These are phyloP conservation scores for Hypomecis atomaria DNA, from an alignment of 2,888 invertebrate species.

Conservation along the genomic window DNA sequence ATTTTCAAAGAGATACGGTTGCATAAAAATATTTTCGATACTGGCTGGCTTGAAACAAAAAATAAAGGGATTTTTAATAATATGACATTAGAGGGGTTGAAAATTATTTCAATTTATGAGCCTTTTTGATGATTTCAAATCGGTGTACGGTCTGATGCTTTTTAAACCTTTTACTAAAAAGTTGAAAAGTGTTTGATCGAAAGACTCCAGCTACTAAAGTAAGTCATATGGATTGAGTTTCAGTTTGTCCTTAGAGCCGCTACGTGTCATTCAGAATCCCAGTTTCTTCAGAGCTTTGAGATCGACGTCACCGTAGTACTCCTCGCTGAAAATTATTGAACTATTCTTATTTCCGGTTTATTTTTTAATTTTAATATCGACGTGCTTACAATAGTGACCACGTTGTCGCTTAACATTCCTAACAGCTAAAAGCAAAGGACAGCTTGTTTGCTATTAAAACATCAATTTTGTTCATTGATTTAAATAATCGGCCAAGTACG, in stretches of 20 bases:
- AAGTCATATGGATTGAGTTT: slow-evolving; percentile 74
- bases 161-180: background rate
- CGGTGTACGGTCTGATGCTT: background rate
- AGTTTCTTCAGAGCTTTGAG: slow-evolving; percentile 93
- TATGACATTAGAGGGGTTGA: background rate
- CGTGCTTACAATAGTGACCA: too few species aligned
- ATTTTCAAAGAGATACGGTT: slow-evolving; percentile 20
- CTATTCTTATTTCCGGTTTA: slow-evolving; percentile 24
- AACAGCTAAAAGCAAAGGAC: too few species aligned
- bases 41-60: slow-evolving; percentile 5
- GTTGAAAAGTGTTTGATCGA: background rate
- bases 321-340: slow-evolving; percentile 87
- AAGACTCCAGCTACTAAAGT: slow-evolving; percentile 48
- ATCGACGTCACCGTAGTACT: slow-evolving; percentile 96
- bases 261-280: slow-evolving; percentile 87
- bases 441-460: too few species aligned
- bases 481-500: too few species aligned
- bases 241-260: slow-evolving; percentile 80
- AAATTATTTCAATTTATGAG: background rate
- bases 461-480: too few species aligned
- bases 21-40: slow-evolving; percentile 1
- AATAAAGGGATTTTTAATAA: background rate
- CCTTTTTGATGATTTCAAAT: too few species aligned
- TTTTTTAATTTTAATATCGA: background rate
- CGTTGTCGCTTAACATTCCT: too few species aligned